phyloP scores from a whole-genome alignment of 2,113 vertebrate species.

The Procavia capensis region DNA sequence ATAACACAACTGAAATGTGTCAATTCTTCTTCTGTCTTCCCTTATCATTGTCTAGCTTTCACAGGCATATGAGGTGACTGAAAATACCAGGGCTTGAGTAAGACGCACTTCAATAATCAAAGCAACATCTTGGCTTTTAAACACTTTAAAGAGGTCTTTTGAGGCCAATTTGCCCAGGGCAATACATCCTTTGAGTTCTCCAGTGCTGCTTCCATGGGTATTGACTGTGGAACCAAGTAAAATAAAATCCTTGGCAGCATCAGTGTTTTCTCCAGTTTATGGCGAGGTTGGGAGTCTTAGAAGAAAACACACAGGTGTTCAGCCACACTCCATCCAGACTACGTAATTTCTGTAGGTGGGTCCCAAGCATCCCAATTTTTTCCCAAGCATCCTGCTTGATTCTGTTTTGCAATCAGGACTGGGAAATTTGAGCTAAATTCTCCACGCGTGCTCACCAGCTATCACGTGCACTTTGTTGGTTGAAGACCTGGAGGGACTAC shows the following conservation, averaged over 20 bases:
- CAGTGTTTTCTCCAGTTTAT: no score
- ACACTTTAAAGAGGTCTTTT: neutral
- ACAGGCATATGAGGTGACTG: neutral
- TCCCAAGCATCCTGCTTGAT: neutral
- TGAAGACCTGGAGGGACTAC: no score
- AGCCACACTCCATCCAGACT: neutral
- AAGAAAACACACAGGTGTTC: neutral
- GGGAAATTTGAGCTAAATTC: neutral
- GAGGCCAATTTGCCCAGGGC: neutral
- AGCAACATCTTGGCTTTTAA: neutral
- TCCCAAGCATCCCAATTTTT: neutral
- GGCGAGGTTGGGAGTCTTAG: neutral
- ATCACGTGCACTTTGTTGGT: no score
- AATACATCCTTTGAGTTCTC: no score
- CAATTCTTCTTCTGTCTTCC: neutral
- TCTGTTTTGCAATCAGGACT: neutral
- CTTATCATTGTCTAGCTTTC: neutral
- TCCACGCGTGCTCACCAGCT: rapidly evolving
- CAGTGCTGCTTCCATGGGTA: neutral
- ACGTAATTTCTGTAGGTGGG: neutral
- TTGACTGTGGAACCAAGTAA: neutral
- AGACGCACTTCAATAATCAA: neutral
- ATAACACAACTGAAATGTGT: neutral
- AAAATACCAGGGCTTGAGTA: neutral
- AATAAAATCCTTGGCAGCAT: neutral